A percentile compares a stretch with the other conserved stretches of the same genome.
Evolutionary conservation across 2,888 invertebrate species (phyloP).

Genomic region (Ephialtes manifestator): DNA sequence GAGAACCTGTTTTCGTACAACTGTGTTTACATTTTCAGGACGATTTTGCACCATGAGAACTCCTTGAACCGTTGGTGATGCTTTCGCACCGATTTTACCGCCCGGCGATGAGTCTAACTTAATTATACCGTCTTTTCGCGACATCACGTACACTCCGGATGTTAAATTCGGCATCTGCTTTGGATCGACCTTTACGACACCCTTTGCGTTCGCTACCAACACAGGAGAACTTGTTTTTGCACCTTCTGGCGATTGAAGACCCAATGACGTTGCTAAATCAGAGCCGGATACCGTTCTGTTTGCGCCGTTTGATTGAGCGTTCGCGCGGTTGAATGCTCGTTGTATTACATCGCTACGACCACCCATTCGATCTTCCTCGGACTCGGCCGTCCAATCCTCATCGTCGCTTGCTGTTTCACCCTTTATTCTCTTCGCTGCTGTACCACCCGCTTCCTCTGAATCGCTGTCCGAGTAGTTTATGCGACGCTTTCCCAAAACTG

Average conservation of each 20-base stretch:
- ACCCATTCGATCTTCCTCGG: constrained; percentile 85
- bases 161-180: constrained; percentile 90
- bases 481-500: constrained; percentile 85
- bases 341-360: constrained; percentile 84
- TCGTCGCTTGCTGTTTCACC: constrained; percentile 87
- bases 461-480: constrained; percentile 86
- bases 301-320: constrained; percentile 84
- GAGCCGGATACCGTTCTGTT: constrained; percentile 85
- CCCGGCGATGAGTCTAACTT: constrained; percentile 90
- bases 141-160: constrained; percentile 92
- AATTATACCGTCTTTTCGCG: constrained; percentile 91
- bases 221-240: constrained; percentile 77
- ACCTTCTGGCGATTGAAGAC: constrained; percentile 80
- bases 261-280: constrained; percentile 87
- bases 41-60: constrained; percentile 85
- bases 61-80: constrained; percentile 74
- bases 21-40: constrained; percentile 75
- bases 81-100: constrained; percentile 85
- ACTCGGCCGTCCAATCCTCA: constrained; percentile 85
- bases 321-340: constrained; percentile 83
- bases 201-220: constrained; percentile 88
- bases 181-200: constrained; percentile 91
- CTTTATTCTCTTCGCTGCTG: constrained; percentile 87
- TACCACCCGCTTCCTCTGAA: constrained; percentile 86
- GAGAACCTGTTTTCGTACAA: constrained; percentile 84